phyloP scores from a whole-genome alignment of 2,797 vertebrate species.

The Halcyon leucocephala region DNA sequence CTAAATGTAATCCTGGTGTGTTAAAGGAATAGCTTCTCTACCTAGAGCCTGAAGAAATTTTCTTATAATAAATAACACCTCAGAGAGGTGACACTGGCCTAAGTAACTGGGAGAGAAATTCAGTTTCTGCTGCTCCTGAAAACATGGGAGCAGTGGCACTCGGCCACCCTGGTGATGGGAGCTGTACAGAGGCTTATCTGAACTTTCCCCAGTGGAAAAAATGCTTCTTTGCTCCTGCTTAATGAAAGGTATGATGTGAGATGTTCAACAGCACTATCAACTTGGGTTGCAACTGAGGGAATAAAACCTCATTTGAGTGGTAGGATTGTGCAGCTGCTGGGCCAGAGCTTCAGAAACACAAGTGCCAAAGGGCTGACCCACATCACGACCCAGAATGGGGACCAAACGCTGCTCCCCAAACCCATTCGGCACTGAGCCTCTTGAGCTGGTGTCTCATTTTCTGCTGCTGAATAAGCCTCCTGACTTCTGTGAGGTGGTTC shows the following conservation, averaged over 20 bases:
- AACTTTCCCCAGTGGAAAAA: neutral
- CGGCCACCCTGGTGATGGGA: fast-evolving
- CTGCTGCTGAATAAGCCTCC: neutral
- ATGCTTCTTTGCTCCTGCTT: neutral
- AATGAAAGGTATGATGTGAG: neutral
- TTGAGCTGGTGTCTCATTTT: neutral
- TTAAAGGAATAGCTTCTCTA: neutral
- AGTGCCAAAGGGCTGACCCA: neutral
- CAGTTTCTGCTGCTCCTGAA: neutral
- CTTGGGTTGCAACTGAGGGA: neutral
- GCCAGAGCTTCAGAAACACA: neutral
- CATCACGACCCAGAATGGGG: no score
- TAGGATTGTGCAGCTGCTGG: neutral
- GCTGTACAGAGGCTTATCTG: neutral
- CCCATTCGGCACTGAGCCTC: fast-evolving
- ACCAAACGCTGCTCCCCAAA: neutral
- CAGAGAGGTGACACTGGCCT: neutral
- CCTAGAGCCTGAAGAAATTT: neutral
- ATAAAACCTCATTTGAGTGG: fast-evolving
- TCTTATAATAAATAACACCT: neutral
- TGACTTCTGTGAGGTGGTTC: neutral
- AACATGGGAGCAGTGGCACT: fast-evolving
- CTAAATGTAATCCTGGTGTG: neutral
- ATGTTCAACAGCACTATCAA: fast-evolving
- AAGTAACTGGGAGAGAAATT: neutral